Evolutionary conservation across 2,113 vertebrate species (phyloP), one percentile per base, ranked within the genome.

Genomic region (Tautogolabrus adspersus): DNA sequence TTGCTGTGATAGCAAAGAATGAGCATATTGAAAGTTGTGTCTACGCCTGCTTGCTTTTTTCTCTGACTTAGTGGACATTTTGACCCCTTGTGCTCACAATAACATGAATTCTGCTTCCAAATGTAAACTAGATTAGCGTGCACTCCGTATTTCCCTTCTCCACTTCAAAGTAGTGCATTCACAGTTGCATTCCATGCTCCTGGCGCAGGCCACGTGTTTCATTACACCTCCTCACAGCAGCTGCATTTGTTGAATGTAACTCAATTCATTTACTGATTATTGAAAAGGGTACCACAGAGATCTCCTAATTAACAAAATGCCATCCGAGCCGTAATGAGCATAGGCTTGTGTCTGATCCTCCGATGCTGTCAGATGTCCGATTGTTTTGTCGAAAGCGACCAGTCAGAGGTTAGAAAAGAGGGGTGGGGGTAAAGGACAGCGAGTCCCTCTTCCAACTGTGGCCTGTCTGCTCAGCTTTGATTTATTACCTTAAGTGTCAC

Each of bases 401-500:
- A 49, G 15, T 63, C 82, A 66, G 66, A 80, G 66, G 82, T 85
- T 76, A 62, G 61, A 51, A 54, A 60, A 18, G 21, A 10, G 47
- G 51, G 49, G n/a, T 16, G 8, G 57, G 72, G 38, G 42, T 52
- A 67, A 44, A 75, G 77, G 58, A 72, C 74, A 71, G 76, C 54
- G 8, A 83, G 72, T 85, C 72, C 61, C 70, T 18, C 56, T 73
- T 78, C 82, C 69, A 49, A 18, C 69, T 37, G 67, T 79, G 74
- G 78, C 75, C 64, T 85, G 83, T 69, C 83, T 66, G 65, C 81
- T 87, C 79, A 42, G 81, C 84, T 86, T 85, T 91, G 90, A 93
- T 93, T 91, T 90, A 93, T 92, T 70, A 85, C 90, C 78, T 59
- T 56, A 65, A 72, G 85, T 89, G 89, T 91, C 89, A 84, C 10